Conservation (phyloP, 2,888 invertebrate species). For the Chrysolina oricalcia region DNA sequence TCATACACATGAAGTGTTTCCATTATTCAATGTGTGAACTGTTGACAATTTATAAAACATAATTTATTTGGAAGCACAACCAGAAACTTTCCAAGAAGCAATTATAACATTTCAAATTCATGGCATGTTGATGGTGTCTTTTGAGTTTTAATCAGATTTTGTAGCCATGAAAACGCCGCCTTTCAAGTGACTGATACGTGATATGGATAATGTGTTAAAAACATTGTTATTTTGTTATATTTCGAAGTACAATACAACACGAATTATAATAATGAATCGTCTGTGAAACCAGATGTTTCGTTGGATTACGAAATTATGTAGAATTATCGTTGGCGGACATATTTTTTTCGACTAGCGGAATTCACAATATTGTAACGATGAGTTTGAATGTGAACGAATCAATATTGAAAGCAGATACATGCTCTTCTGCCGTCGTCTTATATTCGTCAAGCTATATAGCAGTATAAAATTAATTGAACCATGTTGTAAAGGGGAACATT, state of each 20-base stretch:
- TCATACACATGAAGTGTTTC: background rate
- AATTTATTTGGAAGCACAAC: conserved; percentile 14
- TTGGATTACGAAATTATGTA: background rate
- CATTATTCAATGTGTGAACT: conserved; percentile 20
- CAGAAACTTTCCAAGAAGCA: conserved; percentile 46
- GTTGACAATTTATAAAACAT: conserved; percentile 23
- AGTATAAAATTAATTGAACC: no score
- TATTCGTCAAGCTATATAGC: no score
- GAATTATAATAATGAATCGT: conserved; percentile 23
- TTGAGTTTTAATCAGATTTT: conserved; percentile 50
- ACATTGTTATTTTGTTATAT: conserved; percentile 52
- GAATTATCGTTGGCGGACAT: no score
- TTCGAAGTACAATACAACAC: conserved; percentile 42
- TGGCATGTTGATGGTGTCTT: conserved; percentile 41
- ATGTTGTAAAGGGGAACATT: no score
- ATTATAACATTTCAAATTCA: conserved; percentile 51
- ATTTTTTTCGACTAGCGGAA: no score
- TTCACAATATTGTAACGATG: no score
- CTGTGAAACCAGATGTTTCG: conserved; percentile 5
- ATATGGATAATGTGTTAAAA: conserved; percentile 55
- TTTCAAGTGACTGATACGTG: conserved; percentile 51
- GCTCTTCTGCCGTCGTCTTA: no score
- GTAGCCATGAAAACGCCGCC: conserved; percentile 48
- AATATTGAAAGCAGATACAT: no score
- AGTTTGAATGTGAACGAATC: no score